Conservation (phyloP, 2,888 invertebrate genomes). For the Palloptera scutellata region DNA sequence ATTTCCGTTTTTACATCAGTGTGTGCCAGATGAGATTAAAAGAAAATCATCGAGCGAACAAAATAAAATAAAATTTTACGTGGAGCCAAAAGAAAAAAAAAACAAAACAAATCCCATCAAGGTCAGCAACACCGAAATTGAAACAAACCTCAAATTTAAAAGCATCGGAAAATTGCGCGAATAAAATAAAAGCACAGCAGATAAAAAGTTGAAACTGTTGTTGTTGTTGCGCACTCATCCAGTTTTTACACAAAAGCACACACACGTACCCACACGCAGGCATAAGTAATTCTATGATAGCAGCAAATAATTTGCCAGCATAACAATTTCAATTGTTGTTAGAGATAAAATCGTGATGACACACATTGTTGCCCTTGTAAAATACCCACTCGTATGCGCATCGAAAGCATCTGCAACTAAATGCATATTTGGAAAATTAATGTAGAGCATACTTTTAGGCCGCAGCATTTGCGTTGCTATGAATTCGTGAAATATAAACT, state of each 20-base stretch:
- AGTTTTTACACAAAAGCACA: neutral
- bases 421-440: no score
- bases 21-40: no score
- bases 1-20: no score
- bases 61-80: neutral
- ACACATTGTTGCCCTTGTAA: no score
- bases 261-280: neutral
- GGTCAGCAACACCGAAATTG: slow-evolving; percentile 20
- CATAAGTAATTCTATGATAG: neutral
- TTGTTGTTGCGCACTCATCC: neutral
- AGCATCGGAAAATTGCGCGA: slow-evolving; percentile 20
- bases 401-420: no score
- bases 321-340: no score
- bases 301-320: slow-evolving; percentile 10
- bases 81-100: neutral
- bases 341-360: no score
- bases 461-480: no score
- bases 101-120: slow-evolving; percentile 12
- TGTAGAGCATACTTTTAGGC: no score
- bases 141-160: neutral
- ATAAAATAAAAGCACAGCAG: slow-evolving; percentile 3
- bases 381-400: no score
- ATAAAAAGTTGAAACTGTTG: neutral
- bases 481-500: no score
- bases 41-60: no score